A percentile compares a stretch with the other conserved stretches of the same genome.
Evolutionary conservation across 2,113 vertebrate genomes (phyloP).

Genomic region (Cygnus buccinator): DNA sequence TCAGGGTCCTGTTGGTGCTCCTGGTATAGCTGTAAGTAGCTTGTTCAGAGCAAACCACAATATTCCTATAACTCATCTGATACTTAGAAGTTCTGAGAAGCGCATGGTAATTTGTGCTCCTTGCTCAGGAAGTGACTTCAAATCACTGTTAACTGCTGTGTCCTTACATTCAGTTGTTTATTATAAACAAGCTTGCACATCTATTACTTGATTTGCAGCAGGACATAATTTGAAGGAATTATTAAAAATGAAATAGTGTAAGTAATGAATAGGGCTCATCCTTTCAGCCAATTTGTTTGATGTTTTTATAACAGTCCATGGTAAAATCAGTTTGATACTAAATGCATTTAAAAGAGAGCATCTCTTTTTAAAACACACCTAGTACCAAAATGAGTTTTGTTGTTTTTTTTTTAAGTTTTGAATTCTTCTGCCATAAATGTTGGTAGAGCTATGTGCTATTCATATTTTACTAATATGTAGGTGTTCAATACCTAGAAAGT

Average conservation of each 20-base stretch:
- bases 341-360: background rate
- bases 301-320: background rate
- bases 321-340: background rate
- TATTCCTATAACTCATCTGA: background rate
- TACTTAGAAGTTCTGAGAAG: background rate
- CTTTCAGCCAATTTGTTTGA: background rate
- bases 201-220: background rate
- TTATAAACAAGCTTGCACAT: background rate
- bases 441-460: background rate
- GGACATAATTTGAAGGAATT: background rate
- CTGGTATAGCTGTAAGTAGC: constrained; percentile 92
- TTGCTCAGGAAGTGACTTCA: background rate
- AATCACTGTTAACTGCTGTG: background rate
- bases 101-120: background rate
- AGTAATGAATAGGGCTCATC: background rate
- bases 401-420: background rate
- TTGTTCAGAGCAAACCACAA: background rate
- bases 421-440: background rate
- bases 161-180: background rate
- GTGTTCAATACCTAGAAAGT: background rate
- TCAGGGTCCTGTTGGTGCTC: constrained; percentile 93
- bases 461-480: background rate
- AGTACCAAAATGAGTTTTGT: background rate
- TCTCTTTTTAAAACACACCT: background rate
- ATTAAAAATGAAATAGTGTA: background rate